phyloP scores from a whole-genome alignment of 64 coral and sea anemone genomes.

The Porites australiensis region DNA sequence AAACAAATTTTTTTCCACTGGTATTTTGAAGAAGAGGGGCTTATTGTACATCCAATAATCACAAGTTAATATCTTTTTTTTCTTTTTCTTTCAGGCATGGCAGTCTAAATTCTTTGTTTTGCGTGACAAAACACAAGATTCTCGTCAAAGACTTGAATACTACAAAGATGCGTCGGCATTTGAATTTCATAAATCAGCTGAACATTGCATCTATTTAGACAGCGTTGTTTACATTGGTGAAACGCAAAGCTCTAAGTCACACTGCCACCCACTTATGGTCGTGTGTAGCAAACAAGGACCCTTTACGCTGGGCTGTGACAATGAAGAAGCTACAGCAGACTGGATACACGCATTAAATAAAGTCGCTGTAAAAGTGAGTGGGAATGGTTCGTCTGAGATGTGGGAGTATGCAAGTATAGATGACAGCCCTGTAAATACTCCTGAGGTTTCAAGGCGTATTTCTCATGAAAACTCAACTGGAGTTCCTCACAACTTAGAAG shows the following conservation, averaged over 20 bases:
- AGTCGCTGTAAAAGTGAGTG: conserved; percentile 18
- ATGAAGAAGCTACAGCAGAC: conserved; percentile 53
- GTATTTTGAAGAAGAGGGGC: no score
- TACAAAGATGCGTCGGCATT: conserved; percentile 65
- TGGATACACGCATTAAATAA: conserved; percentile 55
- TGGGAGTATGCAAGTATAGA: background rate
- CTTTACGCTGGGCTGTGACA: conserved; percentile 38
- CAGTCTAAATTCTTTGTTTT: conserved; percentile 74
- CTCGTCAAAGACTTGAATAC: conserved; percentile 53
- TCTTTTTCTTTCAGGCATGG: conserved; percentile 60
- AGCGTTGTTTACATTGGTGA: conserved; percentile 59
- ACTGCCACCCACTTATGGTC: conserved; percentile 63
- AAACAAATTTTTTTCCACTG: no score
- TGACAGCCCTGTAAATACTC: background rate
- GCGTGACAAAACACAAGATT: conserved; percentile 21
- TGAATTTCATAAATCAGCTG: conserved; percentile 5
- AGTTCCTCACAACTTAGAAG: background rate
- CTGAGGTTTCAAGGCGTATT: background rate
- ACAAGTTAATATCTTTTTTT: background rate
- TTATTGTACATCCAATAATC: no score
- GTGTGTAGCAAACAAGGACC: conserved; percentile 45
- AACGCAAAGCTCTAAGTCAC: conserved; percentile 29
- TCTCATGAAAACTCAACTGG: no score
- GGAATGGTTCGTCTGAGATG: background rate
- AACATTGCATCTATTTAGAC: conserved; percentile 48